These are phyloP conservation scores for Lasius platythorax DNA, from an alignment of 2,888 invertebrate genomes.

Conservation along the genomic window DNA sequence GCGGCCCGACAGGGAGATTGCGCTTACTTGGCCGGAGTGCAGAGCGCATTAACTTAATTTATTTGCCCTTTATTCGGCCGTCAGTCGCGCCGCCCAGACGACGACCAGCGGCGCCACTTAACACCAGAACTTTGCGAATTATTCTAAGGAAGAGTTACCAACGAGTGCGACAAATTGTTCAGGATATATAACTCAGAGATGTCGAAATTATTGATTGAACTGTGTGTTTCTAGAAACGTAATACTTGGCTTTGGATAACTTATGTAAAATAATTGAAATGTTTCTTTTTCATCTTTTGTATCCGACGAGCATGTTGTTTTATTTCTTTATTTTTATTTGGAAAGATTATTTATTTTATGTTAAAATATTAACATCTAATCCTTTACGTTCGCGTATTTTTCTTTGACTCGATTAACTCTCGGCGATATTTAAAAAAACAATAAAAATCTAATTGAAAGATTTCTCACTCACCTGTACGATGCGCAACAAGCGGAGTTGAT, in stretches of 20 bases:
- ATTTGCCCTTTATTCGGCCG: slow-evolving; percentile 85
- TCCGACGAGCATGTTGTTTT: neutral
- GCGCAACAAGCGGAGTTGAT: neutral
- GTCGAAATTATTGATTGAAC: slow-evolving; percentile 28
- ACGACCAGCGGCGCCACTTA: slow-evolving; percentile 68
- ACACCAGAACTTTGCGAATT: slow-evolving; percentile 12
- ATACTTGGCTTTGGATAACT: neutral
- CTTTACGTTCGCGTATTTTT: too few relatives aligned
- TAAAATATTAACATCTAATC: too few relatives aligned
- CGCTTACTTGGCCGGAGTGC: slow-evolving; percentile 71
- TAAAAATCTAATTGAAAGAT: neutral
- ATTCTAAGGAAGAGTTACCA: slow-evolving; percentile 15
- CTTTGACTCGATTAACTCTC: too few relatives aligned
- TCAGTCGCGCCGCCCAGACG: slow-evolving; percentile 80
- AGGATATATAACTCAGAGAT: neutral
- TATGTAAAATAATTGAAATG: neutral
- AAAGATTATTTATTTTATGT: neutral
- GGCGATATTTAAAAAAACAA: neutral
- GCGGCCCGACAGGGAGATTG: slow-evolving; percentile 69
- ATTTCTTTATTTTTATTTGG: neutral
- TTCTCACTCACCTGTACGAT: neutral
- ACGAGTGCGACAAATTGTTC: neutral
- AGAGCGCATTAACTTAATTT: slow-evolving; percentile 85
- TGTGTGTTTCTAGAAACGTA: neutral
- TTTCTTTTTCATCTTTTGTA: neutral